Base-by-base conservation (phyloP, 2,888 invertebrate genomes). In the Spilosoma lubricipeda region DNA sequence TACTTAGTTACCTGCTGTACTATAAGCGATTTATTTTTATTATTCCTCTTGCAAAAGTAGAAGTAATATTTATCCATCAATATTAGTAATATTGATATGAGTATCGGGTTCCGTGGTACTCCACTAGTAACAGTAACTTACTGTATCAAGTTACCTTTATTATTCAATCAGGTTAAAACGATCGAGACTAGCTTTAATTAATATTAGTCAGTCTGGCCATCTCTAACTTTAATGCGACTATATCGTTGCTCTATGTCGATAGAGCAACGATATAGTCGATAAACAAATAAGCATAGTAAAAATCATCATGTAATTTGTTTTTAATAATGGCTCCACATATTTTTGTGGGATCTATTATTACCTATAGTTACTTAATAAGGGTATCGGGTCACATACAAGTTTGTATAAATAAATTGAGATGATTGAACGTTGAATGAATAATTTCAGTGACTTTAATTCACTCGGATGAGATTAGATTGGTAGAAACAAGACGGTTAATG, bases 61-160 rank as follows among this genome's bases (percentile, higher is more conserved):
- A 72, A 71, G 68, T 76, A 63, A 65, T 75, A 77, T 39, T 13
- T 70, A 83, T 75, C 81, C 83, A 81, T 73, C 75, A 83, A 83
- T 82, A 82, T 77, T 75, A 65, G 79, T 76, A 82, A 84, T 67
- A 11, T 36, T 63, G 30, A 85, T 73, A 85, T 70, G 63, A 65
- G 75, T 83, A 76, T 82, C 76, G 71, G 64, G 70, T 85, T 77
- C 72, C 83, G 65, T 75, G 76, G 75, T 74, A 68, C 71, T 70
- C 18, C 68, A 71, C 39, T 70, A 70, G 82, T 83, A 84, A 80
- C 76, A 69, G 73, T 76, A 81, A 80, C 80, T 77, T 75, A 65
- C 27, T 72, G 42, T 80, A 69, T 69, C 9, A 27, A 33, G 65
- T 71, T 65, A 63, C 48, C 3, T 20, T 30, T n/a, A 20, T 18